Conservation (phyloP, 1,140 invertebrate species). For the Drosophila elegans region DNA sequence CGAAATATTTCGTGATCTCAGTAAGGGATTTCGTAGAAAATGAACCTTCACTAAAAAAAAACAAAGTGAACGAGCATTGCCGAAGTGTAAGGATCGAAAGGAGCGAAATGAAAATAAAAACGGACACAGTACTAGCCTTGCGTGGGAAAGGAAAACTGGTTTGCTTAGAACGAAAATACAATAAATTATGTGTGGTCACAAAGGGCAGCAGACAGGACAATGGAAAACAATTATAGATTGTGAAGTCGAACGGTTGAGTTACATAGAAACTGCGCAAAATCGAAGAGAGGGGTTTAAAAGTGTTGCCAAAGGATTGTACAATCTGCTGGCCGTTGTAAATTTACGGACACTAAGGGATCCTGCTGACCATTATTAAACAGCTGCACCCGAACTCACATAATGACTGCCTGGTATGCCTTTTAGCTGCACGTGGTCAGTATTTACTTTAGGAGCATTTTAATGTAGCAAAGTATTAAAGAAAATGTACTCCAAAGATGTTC, state of each 20-base stretch:
- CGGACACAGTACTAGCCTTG: constrained; percentile 31
- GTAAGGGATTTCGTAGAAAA: not conserved
- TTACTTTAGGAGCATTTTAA: too few species aligned
- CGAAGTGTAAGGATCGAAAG: constrained; percentile 19
- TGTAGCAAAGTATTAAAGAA: too few species aligned
- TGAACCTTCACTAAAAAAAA: too few species aligned
- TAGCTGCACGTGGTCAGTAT: constrained; percentile 33
- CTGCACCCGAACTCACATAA: constrained; percentile 39
- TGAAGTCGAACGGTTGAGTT: constrained; percentile 17
- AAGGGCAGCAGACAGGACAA: constrained; percentile 54
- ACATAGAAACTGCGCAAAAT: constrained; percentile 47
- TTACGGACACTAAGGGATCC: constrained; percentile 42
- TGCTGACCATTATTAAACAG: constrained; percentile 58
- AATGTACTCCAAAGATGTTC: too few species aligned
- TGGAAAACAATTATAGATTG: constrained; percentile 67
- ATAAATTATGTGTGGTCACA: constrained; percentile 68
- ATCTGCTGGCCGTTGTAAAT: constrained; percentile 62
- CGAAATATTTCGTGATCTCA: not conserved
- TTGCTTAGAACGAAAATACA: constrained; percentile 31
- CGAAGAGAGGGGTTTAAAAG: constrained; percentile 24
- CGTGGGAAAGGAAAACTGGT: constrained; percentile 72
- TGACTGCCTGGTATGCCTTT: constrained; percentile 23
- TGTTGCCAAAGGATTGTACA: constrained; percentile 67
- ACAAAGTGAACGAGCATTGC: too few species aligned
- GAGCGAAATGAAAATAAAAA: constrained; percentile 1